A percentile compares a stretch with the other conserved stretches of the same genome.
Conservation (phyloP, 1,140 invertebrate genomes). For the Metopolophium dirhodum region DNA sequence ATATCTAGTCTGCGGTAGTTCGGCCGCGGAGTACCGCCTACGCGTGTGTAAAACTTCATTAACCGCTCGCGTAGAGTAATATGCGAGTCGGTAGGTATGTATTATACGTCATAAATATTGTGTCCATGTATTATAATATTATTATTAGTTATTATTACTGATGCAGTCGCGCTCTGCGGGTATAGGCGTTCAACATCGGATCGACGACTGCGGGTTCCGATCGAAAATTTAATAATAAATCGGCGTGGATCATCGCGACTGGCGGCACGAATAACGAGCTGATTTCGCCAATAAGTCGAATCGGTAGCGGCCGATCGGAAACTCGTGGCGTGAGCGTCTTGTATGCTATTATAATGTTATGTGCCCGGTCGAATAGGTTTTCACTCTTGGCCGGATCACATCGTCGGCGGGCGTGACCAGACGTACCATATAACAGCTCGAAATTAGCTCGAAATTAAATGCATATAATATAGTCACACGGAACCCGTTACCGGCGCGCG, state of each 20-base stretch:
- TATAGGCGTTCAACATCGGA: neutral
- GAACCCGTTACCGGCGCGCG: neutral
- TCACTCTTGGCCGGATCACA: neutral
- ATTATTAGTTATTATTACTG: neutral
- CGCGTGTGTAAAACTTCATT: neutral
- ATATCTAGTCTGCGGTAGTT: neutral
- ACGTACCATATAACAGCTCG: neutral
- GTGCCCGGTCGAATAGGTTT: neutral
- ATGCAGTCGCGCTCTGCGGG: neutral
- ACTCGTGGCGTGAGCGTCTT: neutral
- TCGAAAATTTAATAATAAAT: constrained; percentile 19
- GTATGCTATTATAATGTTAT: neutral
- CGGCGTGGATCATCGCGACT: neutral
- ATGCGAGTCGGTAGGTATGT: neutral
- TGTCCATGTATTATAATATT: neutral
- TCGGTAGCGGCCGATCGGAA: neutral
- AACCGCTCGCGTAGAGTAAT: neutral
- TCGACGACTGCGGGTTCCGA: neutral
- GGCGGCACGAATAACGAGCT: neutral
- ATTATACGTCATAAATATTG: neutral
- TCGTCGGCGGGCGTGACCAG: neutral
- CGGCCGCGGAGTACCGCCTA: neutral
- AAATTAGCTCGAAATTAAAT: constrained; percentile 2
- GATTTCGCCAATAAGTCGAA: neutral
- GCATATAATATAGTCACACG: constrained; percentile 9